These are phyloP conservation scores for Bubalus kerabau DNA, from an alignment of 2,113 vertebrate species.

Conservation along the genomic window DNA sequence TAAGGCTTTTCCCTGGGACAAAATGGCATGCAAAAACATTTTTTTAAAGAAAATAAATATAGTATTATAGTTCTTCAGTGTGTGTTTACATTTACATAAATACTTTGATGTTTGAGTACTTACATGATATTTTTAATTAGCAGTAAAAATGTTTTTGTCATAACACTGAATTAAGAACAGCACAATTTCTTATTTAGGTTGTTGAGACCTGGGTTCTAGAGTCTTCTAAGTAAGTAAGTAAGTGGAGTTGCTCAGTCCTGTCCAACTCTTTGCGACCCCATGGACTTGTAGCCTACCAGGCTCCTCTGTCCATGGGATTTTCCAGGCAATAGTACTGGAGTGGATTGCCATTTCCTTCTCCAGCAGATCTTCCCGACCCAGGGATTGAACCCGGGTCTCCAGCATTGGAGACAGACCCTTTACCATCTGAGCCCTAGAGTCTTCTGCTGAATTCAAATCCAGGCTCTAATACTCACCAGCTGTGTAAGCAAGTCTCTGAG, in stretches of 20 bases:
- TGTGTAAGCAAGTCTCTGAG: background rate
- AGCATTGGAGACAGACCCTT: no score
- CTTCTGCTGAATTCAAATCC: background rate
- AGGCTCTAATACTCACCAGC: background rate
- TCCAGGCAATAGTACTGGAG: no score
- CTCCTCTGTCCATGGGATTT: no score
- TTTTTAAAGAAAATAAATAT: background rate
- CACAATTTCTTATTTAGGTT: constrained; percentile 27
- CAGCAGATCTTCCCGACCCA: no score
- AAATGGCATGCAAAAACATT: constrained; percentile 20
- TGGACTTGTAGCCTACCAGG: no score
- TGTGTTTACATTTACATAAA: constrained; percentile 13
- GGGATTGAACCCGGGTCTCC: no score
- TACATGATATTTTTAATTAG: constrained; percentile 28
- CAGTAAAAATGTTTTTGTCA: constrained; percentile 10
- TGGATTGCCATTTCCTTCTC: no score
- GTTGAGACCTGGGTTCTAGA: background rate
- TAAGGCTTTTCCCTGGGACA: constrained; percentile 9
- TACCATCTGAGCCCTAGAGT: background rate
- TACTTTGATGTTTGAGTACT: background rate
- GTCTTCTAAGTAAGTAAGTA: background rate
- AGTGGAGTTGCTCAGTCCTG: no score
- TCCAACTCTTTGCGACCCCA: no score
- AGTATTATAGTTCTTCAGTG: background rate
- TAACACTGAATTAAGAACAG: constrained; percentile 26